phyloP scores from a whole-genome alignment of 2,113 vertebrate species.

The Tragulus kanchil region DNA sequence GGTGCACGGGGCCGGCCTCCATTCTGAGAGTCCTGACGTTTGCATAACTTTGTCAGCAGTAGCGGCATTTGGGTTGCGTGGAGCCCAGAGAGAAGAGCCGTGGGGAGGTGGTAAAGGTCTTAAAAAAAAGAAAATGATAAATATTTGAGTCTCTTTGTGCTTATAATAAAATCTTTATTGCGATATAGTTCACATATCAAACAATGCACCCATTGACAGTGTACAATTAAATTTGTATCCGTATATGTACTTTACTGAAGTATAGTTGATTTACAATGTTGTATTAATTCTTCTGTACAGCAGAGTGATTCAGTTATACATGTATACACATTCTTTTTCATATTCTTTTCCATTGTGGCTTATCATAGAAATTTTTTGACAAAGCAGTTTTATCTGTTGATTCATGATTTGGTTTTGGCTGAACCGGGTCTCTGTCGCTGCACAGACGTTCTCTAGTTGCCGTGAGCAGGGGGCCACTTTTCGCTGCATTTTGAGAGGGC shows the following conservation, averaged over 20 bases:
- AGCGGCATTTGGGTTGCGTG: not conserved
- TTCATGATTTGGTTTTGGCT: not conserved
- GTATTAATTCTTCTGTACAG: not conserved
- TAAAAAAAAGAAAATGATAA: not conserved
- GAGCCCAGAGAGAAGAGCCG: not conserved
- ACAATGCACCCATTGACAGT: not conserved
- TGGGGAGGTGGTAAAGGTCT: not conserved
- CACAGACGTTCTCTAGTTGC: accelerated
- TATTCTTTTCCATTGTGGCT: not conserved
- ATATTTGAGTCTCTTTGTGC: not conserved
- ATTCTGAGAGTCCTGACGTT: not conserved
- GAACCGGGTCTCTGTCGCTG: not conserved
- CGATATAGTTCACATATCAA: not conserved
- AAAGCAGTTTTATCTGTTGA: not conserved
- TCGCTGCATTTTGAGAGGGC: not conserved
- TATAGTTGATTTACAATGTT: not conserved
- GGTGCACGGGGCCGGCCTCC: not conserved
- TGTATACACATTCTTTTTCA: not conserved
- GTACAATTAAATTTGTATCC: not conserved
- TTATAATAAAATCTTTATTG: not conserved
- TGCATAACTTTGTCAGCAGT: not conserved
- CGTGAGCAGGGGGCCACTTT: not conserved
- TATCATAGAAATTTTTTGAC: not conserved
- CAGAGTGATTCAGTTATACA: not conserved
- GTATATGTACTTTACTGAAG: not conserved